Evolutionary conservation across 2,888 invertebrate genomes (phyloP), one percentile per base, ranked within the genome.

Genomic region (Chrysomela aeneicollis): DNA sequence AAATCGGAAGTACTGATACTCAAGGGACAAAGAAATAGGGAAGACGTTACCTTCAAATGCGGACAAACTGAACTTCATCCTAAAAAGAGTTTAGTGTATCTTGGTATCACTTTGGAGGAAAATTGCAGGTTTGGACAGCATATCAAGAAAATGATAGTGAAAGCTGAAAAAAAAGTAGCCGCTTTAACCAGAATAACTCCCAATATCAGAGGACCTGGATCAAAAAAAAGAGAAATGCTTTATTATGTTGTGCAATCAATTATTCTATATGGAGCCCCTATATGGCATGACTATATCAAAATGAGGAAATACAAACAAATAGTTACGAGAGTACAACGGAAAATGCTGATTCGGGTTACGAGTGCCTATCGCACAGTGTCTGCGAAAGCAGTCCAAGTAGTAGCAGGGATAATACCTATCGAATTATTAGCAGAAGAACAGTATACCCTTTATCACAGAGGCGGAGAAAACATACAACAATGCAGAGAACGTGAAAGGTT

Each of bases 151-250:
- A 30, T 21, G 2, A 47, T 15, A 8, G 37, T 9, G 10, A 61
- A 61, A 19, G 61, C 18, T 0, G 49, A 61, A 49, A 61, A 61
- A 19, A 61, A 54, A 0, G 15, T 49, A n/a, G 15, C 54, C 2
- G 47, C 54, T 4, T 15, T 54, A 18, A 18, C 47, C 17, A 55
- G 22, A 4, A 32, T 55, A 18, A 53, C 59, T 53, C 63, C 63
- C 1, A 59, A 63, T 17, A 53, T 63, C 17, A 59, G 63, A 47
- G 59, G 53, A 30, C 63, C 63, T 9, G 51, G 59, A 42, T 37
- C 59, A 26, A 51, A 51, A 1, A 63, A 63, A 52, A 59, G 63
- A 21, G 32, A 15, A 32, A 15, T 59, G 1, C 9, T 63, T 10
- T n/a, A 59, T 1, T 49, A 52, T 22, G 63, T 63, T 8, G 47